Evolutionary conservation across 2,888 invertebrate species (phyloP).

Genomic region (Clunio marinus): DNA sequence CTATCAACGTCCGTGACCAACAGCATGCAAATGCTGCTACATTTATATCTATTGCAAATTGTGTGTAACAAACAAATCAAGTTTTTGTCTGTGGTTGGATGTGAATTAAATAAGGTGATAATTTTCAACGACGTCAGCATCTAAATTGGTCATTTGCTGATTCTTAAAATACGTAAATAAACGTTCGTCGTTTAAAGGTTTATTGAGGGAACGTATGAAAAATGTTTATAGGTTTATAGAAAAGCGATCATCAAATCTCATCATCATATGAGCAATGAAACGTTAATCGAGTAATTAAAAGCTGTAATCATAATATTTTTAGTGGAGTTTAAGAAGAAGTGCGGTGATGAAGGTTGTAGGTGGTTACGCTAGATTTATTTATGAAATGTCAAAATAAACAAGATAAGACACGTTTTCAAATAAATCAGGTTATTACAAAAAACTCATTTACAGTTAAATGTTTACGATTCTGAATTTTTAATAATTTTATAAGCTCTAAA

Average conservation of each 20-base stretch:
- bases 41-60: too few species aligned
- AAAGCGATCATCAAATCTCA: not conserved
- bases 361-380: too few species aligned
- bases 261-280: slow-evolving; percentile 21
- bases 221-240: not conserved
- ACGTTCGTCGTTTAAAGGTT: not conserved
- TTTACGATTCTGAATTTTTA: too few species aligned
- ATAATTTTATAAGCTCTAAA: too few species aligned
- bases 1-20: too few species aligned
- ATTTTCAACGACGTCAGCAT: not conserved
- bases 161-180: not conserved
- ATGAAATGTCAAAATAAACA: too few species aligned
- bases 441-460: too few species aligned
- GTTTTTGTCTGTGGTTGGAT: not conserved
- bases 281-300: slow-evolving; percentile 22
- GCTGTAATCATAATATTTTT: slow-evolving; percentile 1
- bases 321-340: not conserved
- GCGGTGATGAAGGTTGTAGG: too few species aligned
- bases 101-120: not conserved
- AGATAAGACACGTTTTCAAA: not conserved
- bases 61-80: too few species aligned
- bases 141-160: not conserved
- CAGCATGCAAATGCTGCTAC: too few species aligned
- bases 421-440: too few species aligned
- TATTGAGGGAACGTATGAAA: not conserved